Evolutionary conservation across 2,888 invertebrate species (phyloP), one percentile per base, ranked within the genome.

Genomic region (Tineola bisselliella): DNA sequence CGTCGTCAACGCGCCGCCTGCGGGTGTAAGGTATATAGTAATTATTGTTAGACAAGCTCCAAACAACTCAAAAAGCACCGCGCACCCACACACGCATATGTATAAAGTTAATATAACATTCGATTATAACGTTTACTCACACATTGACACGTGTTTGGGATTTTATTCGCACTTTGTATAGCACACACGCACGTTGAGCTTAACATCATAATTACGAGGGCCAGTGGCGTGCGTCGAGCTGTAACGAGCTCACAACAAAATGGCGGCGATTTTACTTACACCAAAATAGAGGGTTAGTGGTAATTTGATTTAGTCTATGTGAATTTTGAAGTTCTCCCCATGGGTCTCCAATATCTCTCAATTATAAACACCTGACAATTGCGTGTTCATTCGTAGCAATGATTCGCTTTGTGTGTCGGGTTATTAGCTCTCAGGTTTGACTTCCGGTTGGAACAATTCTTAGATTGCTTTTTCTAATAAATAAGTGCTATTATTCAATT

Each of bases 211-310:
- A 87, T 87, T 84, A 87, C 76, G 75, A 76, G 76, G 76, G 77
- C 79, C 83, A 79, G 75, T 81, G 83, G 84, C 86, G 83, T 81
- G 84, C 82, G 84, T 79, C 80, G 80, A 77, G 77, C 76, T 83
- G 84, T 84, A 83, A 87, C 84, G 79, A 81, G 84, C 80, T 76
- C 79, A 77, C 58, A 81, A 84, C 83, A 86, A 87, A 86, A 87
- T 86, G 86, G 86, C 83, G 72, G 77, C 76, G 77, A 77, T 80
- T 79, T 80, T 81, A 79, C 70, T 76, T 81, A n/a, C 54, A 58
- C 31, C 58, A 58, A 56, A 58, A 58, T 58, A 58, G 13, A 58
- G 58, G 58, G 58, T 58, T 58, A 58, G 58, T 33, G 19, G 18
- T 54, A 25, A 54, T 25, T 54, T 18, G 25, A 25, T 25, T 54